Evolutionary conservation across 2,888 invertebrate species (phyloP).

Genomic region (Lampropteryx suffumata): DNA sequence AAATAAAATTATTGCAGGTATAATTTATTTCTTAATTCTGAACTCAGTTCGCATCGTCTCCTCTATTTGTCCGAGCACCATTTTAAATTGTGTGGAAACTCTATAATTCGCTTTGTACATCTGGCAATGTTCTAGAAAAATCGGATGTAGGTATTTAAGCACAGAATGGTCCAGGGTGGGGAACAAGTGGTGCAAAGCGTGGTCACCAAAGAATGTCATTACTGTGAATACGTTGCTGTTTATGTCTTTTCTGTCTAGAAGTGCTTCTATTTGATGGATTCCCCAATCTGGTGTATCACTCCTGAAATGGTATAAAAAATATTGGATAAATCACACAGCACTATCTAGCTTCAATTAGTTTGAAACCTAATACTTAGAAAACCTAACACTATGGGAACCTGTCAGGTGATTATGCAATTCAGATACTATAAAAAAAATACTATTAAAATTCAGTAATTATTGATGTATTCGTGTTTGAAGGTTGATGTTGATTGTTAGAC

Average conservation of each 20-base stretch:
- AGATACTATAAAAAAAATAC: too few species aligned
- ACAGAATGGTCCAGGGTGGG: constrained; percentile 90
- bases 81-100: constrained; percentile 56
- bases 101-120: constrained; percentile 83
- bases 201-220: constrained; percentile 89
- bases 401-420: too few species aligned
- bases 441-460: too few species aligned
- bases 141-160: constrained; percentile 84
- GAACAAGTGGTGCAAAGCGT: constrained; percentile 90
- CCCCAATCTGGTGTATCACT: constrained; percentile 87
- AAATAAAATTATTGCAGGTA: constrained; percentile 31
- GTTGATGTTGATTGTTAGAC: too few species aligned
- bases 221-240: constrained; percentile 85
- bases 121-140: constrained; percentile 82
- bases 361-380: too few species aligned
- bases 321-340: too few species aligned
- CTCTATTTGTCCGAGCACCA: constrained; percentile 64
- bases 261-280: constrained; percentile 88
- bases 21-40: constrained; percentile 36
- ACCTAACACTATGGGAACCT: too few species aligned
- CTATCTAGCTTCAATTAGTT: too few species aligned
- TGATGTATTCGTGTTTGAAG: too few species aligned
- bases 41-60: constrained; percentile 53
- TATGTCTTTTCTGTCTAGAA: constrained; percentile 87
- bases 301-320: constrained; percentile 7